phyloP scores from a whole-genome alignment of 2,888 invertebrate species.

The Caenorhabditis afra region DNA sequence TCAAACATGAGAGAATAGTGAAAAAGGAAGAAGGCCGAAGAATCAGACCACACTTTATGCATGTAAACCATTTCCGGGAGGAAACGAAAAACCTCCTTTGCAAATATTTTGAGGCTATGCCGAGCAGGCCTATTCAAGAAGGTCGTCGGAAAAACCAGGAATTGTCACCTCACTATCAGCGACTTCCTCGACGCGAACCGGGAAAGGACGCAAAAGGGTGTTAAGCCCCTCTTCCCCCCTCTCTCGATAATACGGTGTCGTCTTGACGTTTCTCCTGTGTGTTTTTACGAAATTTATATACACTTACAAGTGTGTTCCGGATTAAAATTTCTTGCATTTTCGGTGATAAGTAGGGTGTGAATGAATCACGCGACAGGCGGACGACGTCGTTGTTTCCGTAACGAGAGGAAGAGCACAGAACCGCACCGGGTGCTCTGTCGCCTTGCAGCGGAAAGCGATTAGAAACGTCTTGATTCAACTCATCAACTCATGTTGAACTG shows the following conservation, averaged over 20 bases:
- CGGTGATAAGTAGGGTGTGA: not conserved
- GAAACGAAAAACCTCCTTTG: not conserved
- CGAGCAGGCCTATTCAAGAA: not conserved
- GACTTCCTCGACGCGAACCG: conserved; percentile 21
- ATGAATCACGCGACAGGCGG: conserved; percentile 34
- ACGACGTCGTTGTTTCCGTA: not conserved
- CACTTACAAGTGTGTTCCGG: conserved; percentile 21
- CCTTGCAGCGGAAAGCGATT: not conserved
- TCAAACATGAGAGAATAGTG: conserved; percentile 15
- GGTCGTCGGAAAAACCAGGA: conserved; percentile 19
- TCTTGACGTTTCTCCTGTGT: conserved; percentile 19
- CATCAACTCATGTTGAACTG: not conserved
- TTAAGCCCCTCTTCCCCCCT: conserved; percentile 8
- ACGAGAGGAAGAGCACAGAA: conserved; percentile 15
- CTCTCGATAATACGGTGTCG: not conserved
- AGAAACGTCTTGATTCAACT: not conserved
- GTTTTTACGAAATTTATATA: conserved; percentile 44
- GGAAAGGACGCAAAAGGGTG: conserved; percentile 18
- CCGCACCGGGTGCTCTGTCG: conserved; percentile 3
- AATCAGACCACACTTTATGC: conserved; percentile 13
- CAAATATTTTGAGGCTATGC: conserved; percentile 23
- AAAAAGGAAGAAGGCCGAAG: not conserved
- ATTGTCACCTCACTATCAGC: conserved; percentile 37
- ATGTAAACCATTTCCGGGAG: conserved; percentile 7
- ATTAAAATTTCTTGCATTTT: conserved; percentile 47